Evolutionary conservation across 2,797 vertebrate species (phyloP).

Genomic region (Sebastes oblongus): DNA sequence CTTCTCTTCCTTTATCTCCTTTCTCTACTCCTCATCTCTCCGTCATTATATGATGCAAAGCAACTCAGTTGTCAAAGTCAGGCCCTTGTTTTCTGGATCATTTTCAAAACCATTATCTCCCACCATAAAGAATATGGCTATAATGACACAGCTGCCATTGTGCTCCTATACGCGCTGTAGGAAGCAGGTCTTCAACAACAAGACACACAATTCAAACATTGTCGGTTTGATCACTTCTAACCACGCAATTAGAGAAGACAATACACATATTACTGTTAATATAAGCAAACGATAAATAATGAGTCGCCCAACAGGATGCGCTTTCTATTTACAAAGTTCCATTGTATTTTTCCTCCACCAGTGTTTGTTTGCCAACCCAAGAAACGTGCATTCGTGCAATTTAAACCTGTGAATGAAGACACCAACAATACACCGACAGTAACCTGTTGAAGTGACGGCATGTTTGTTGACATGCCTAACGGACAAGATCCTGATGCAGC

Average conservation of each 20-base stretch:
- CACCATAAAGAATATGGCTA: constrained; percentile 67
- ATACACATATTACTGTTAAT: not conserved
- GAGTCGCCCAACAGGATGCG: constrained; percentile 42
- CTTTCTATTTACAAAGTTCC: constrained; percentile 31
- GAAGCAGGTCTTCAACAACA: constrained; percentile 55
- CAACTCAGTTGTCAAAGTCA: constrained; percentile 62
- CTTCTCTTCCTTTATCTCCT: constrained; percentile 60
- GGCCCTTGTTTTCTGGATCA: constrained; percentile 69
- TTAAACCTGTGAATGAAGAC: constrained; percentile 25
- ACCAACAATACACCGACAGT: constrained; percentile 30
- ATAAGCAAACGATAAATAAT: constrained; percentile 16
- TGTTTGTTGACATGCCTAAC: constrained; percentile 83
- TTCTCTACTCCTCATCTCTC: constrained; percentile 34
- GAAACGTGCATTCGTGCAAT: not conserved
- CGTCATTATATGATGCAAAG: constrained; percentile 54
- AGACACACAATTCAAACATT: constrained; percentile 23
- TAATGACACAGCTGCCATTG: constrained; percentile 62
- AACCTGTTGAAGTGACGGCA: constrained; percentile 55
- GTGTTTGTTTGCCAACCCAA: constrained; percentile 56
- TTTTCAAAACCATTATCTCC: constrained; percentile 70
- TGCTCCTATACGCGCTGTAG: constrained; percentile 43
- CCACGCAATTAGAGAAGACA: not conserved
- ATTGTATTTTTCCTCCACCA: constrained; percentile 24
- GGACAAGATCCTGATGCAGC: constrained; percentile 87
- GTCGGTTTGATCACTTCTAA: constrained; percentile 10